Evolutionary conservation across 2,797 vertebrate genomes (phyloP).

Genomic region (Microctenopoma stevenorrisi): DNA sequence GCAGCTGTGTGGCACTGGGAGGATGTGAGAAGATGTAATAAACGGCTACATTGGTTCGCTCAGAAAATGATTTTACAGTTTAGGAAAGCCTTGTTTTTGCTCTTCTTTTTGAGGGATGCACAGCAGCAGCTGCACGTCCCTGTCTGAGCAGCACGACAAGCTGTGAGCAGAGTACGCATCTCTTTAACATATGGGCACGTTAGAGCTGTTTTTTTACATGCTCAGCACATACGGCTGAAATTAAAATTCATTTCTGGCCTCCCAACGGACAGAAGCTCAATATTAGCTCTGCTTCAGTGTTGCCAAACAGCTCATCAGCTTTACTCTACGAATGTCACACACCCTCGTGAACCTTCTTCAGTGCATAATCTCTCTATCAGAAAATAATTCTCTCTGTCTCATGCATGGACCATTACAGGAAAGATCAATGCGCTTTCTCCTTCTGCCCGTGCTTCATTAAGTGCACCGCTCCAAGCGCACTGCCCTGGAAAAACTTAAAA

Average conservation of each 20-base stretch:
- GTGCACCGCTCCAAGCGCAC: conserved; percentile 24
- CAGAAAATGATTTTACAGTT: background rate
- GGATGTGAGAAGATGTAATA: conserved; percentile 2
- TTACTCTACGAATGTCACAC: background rate
- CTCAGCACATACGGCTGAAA: too few species aligned
- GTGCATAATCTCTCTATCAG: conserved; percentile 20
- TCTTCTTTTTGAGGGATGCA: background rate
- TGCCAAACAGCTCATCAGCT: background rate
- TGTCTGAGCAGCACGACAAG: too few species aligned
- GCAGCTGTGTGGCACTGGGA: conserved; percentile 18
- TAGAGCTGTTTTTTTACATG: too few species aligned
- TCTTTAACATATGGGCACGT: too few species aligned
- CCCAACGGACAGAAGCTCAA: too few species aligned
- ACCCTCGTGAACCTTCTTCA: conserved; percentile 3
- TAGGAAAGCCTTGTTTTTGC: conserved; percentile 3
- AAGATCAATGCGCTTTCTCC: conserved; percentile 60
- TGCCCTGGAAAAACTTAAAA: conserved; percentile 33
- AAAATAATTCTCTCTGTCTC: conserved; percentile 55
- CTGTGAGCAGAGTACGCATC: too few species aligned
- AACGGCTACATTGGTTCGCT: background rate
- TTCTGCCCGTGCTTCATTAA: conserved; percentile 69
- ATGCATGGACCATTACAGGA: conserved; percentile 52
- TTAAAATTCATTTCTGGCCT: too few species aligned
- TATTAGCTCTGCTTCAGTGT: too few species aligned
- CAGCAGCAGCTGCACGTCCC: background rate